A percentile compares a stretch with the other conserved stretches of the same genome.
Evolutionary conservation across 2,113 vertebrate species (phyloP).

Genomic region (Thunnus maccoyii): DNA sequence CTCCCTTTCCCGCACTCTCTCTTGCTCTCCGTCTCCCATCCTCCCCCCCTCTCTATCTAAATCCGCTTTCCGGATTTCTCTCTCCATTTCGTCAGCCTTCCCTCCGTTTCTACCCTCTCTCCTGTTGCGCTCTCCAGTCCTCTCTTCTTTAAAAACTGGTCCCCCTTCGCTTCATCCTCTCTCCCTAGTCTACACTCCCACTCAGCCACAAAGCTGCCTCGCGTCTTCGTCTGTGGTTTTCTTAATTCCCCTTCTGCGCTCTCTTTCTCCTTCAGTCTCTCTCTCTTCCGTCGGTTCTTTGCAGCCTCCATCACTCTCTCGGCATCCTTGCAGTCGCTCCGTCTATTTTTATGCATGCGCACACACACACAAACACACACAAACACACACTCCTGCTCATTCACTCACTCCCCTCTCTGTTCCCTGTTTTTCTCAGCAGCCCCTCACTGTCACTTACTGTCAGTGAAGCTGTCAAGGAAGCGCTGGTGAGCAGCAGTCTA

Average conservation of each 20-base stretch:
- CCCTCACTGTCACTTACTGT: conserved; percentile 62
- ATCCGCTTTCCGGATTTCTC: conserved; percentile 78
- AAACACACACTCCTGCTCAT: conserved; percentile 7
- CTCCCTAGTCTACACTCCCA: conserved; percentile 9
- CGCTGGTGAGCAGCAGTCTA: conserved; percentile 39
- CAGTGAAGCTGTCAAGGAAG: conserved; percentile 64
- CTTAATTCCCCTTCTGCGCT: conserved; percentile 58
- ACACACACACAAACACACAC: conserved; percentile 11
- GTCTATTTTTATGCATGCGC: conserved; percentile 54
- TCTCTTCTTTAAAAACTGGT: conserved; percentile 53
- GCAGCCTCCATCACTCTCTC: conserved; percentile 51
- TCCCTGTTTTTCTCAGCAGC: conserved; percentile 53
- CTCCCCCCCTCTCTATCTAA: conserved; percentile 45
- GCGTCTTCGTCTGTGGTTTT: conserved; percentile 53
- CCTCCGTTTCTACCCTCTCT: conserved; percentile 33
- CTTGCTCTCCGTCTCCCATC: conserved; percentile 25
- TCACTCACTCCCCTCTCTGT: conserved; percentile 34
- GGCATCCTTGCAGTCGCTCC: conserved; percentile 20
- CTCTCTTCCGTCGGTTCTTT: conserved; percentile 25
- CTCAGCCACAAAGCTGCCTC: conserved; percentile 53
- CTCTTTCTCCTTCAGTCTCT: conserved; percentile 15
- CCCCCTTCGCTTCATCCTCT: conserved; percentile 30
- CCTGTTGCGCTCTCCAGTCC: conserved; percentile 54
- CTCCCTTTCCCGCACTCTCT: conserved; percentile 61
- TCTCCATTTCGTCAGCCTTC: conserved; percentile 73